Conservation (phyloP, 2,113 vertebrate genomes). For the Parus major region DNA sequence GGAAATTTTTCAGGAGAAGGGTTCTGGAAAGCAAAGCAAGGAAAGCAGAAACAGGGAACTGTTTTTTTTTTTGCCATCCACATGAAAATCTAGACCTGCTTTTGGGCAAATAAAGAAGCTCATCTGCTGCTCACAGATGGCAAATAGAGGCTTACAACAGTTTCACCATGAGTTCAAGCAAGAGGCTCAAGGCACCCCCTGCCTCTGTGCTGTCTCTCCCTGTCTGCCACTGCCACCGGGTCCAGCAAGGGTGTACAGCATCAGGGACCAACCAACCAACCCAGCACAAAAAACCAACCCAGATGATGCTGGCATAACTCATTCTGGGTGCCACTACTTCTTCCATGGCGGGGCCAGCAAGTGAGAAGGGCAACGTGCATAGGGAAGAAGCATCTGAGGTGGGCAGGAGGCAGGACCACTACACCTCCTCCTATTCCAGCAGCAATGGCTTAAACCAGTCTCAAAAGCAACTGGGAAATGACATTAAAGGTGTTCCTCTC, state of each 20-base stretch:
- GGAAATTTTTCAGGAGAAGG: background rate
- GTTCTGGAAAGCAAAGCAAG: background rate
- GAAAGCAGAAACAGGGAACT: background rate
- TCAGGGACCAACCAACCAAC: too few species aligned
- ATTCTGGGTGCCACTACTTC: background rate
- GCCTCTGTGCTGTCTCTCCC: background rate
- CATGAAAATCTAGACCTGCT: background rate
- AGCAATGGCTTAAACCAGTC: background rate
- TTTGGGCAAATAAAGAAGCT: background rate
- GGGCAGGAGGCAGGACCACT: background rate
- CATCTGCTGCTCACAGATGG: background rate
- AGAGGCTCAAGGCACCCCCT: background rate
- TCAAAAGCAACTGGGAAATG: background rate
- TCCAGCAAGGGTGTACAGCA: background rate
- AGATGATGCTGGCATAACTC: rapidly evolving
- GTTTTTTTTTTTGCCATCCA: background rate
- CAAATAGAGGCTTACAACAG: background rate
- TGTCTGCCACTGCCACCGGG: rapidly evolving
- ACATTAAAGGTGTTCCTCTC: background rate
- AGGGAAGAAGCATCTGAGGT: background rate
- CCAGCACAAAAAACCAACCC: background rate
- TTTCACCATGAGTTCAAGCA: background rate
- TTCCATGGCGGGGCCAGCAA: background rate
- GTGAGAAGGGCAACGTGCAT: rapidly evolving
- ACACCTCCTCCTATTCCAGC: background rate